These are phyloP conservation scores for Trochalopteron elliotii DNA, from an alignment of 2,113 vertebrate species.

Conservation along the genomic window DNA sequence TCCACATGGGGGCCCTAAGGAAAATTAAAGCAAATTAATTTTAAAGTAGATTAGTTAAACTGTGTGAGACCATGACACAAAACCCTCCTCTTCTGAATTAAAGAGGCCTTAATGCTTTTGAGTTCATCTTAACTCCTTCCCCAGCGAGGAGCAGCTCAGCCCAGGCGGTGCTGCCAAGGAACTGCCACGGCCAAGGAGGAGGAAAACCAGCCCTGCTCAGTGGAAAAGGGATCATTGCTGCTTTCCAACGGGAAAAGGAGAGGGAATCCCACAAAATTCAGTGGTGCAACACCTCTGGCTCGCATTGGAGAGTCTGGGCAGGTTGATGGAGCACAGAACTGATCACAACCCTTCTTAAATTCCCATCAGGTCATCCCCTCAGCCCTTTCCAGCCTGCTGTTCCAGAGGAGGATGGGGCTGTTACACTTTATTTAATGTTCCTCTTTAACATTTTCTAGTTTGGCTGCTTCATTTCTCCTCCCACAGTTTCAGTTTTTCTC, in stretches of 20 bases:
- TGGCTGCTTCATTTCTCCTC: background rate
- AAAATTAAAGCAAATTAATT: slow-evolving; percentile 68
- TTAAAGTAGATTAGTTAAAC: slow-evolving; percentile 60
- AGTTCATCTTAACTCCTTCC: background rate
- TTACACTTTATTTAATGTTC: background rate
- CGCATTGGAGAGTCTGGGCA: background rate
- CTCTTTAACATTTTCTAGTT: background rate
- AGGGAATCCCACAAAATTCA: background rate
- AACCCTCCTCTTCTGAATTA: slow-evolving; percentile 4
- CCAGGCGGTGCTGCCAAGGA: background rate
- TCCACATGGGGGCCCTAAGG: slow-evolving; percentile 42
- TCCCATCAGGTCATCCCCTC: background rate
- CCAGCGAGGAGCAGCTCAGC: background rate
- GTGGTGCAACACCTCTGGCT: background rate
- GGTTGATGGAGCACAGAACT: background rate
- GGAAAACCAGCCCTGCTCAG: background rate
- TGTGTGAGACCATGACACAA: slow-evolving; percentile 33
- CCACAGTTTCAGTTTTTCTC: slow-evolving; percentile 4
- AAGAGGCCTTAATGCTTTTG: slow-evolving; percentile 8
- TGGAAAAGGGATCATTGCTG: background rate
- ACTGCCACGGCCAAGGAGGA: background rate
- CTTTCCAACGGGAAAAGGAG: background rate
- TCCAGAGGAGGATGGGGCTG: background rate
- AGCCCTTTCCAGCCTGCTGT: background rate
- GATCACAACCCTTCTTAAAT: background rate